phyloP scores from a whole-genome alignment of 1,140 invertebrate species.

The Eriocheir sinensis region DNA sequence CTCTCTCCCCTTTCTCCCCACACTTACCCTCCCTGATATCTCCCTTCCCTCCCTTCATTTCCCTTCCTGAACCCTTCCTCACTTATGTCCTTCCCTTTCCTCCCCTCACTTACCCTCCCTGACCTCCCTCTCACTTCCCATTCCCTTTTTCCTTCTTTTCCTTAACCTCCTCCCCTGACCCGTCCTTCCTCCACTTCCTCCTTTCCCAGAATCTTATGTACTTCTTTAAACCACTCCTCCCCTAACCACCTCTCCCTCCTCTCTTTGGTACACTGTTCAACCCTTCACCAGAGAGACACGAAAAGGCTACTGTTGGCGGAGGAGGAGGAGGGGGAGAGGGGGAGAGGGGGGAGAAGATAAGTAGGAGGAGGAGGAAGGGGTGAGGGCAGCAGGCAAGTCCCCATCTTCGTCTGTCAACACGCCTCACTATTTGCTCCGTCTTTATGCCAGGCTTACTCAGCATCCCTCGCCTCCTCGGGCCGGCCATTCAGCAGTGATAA shows the following conservation, averaged over 20 bases:
- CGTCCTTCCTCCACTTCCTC: no score
- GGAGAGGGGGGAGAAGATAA: no score
- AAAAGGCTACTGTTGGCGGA: no score
- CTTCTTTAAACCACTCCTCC: no score
- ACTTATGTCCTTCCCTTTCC: neutral
- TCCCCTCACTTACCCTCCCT: neutral
- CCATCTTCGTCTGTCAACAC: slow-evolving; percentile 43
- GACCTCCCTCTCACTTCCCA: no score
- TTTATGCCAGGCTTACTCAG: slow-evolving; percentile 6
- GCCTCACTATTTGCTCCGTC: slow-evolving; percentile 33
- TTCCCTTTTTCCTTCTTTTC: no score
- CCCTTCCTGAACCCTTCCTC: neutral
- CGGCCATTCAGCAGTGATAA: neutral
- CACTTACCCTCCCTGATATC: neutral
- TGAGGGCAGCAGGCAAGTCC: neutral
- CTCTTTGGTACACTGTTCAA: no score
- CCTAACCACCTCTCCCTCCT: no score
- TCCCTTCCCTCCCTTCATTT: neutral
- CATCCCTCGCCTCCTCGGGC: neutral
- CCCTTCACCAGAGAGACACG: no score
- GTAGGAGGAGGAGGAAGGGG: neutral
- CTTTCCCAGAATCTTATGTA: no score
- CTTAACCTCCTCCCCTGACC: no score
- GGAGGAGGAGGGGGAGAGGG: no score
- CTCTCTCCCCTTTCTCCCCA: neutral